Evolutionary conservation across 1,140 invertebrate species (phyloP), one percentile per base, ranked within the genome.

Genomic region (Thalassaphorura encarpata): DNA sequence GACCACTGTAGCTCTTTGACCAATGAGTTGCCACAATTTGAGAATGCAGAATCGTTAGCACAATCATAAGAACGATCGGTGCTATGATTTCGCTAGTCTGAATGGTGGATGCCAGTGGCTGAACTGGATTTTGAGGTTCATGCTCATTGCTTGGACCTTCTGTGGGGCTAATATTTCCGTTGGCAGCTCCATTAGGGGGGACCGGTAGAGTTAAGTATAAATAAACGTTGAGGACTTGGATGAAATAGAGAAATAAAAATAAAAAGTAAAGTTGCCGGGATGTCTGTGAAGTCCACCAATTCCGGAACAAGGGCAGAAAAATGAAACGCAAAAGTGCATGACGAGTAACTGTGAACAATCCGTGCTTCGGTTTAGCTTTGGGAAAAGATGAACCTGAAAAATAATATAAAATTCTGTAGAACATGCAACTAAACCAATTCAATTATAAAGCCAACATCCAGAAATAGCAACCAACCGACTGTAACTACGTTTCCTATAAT

Each of bases 341-440:
- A 66, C 83, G 80, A 43, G 87, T 81, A 42, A 92, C 85, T 13
- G 84, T 85, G 13, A 83, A 76, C 66, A 92, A 77, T 47, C 87
- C 84, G 73, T 91, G 84, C 65, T 91, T 89, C 1, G 90, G 88
- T 69, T 94, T 94, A 8, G 87, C 84, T 77, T 94, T 96, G 4
- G 89, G 83, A 73, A 94, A 94, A 45, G 89, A 90, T 21, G 89
- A 93, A 42, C 89, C 89, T 92, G 68, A 21, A 39, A 8, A 51
- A 54, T 21, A 16, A 45, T 18, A 27, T 11, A 11, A 36, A 36
- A 36, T 11, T 36, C n/a, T n/a, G n/a, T n/a, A n/a, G n/a, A n/a
- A n/a, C n/a, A n/a, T n/a, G n/a, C n/a, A n/a, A n/a, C n/a, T n/a
- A n/a, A n/a, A n/a, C n/a, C n/a, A n/a, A n/a, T n/a, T n/a, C n/a